Evolutionary conservation across 2,113 vertebrate species (phyloP), one percentile per base, ranked within the genome.

Genomic region (Camelus dromedarius): DNA sequence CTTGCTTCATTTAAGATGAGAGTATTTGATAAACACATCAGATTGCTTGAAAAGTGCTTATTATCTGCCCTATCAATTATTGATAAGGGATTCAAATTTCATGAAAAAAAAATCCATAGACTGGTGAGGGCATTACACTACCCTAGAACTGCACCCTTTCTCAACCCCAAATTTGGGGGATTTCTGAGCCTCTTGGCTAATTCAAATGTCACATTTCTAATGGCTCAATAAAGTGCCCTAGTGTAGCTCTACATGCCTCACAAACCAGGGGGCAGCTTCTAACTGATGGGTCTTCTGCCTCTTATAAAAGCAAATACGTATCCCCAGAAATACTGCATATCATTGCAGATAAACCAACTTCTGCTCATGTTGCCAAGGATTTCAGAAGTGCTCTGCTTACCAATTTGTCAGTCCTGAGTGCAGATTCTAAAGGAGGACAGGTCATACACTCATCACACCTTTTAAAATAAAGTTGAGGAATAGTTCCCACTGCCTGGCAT

Each of bases 21-120:
- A 60, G 6, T 5, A 89, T 93, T 95, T 87, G 62, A 90, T 77
- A 95, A 92, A 73, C 35, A 88, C 7, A 93, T 73, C 13, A 67
- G 75, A 82, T 60, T 86, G 42, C 35, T 76, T 93, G 19, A 79
- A 88, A 97, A 77, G 66, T 72, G 54, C 35, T 96, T 89, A 81
- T 73, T 87, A 73, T 87, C 56, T 75, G 10, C 12, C 24, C 73
- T 28, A 76, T 84, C n/a, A 75, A 70, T 70, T 83, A 90, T 90
- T 72, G 35, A 86, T 75, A 91, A 79, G 26, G 38, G 96, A 75
- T 28, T 89, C 97, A 89, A 82, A 81, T 94, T 92, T 91, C 58
- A 67, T 72, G 3, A 92, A 72, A 94, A 90, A 91, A 85, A 14
- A 67, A 80, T 72, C 30, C 24, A 48, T 26, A 84, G 52, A 70